Evolutionary conservation across 2,113 vertebrate species (phyloP), one percentile per base, ranked within the genome.

Genomic region (Thomomys bottae): DNA sequence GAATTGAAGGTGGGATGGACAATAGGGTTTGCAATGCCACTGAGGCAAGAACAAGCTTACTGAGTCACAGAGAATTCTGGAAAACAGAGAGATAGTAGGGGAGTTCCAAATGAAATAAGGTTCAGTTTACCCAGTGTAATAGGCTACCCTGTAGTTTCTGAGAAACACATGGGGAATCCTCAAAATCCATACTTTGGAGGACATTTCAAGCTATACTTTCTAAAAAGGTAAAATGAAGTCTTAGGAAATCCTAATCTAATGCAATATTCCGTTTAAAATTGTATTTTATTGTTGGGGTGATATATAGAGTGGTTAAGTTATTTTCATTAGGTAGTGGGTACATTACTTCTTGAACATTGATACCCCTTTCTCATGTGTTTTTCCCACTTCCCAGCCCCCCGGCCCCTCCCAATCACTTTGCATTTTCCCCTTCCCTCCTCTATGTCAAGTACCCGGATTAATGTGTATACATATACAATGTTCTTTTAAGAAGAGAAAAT

Each of bases 401-500:
- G n/a, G n/a, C n/a, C n/a, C n/a, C n/a, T n/a, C n/a, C n/a, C n/a
- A n/a, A n/a, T n/a, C n/a, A n/a, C n/a, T n/a, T n/a, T n/a, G n/a
- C n/a, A n/a, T n/a, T n/a, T n/a, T n/a, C n/a, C n/a, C n/a, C n/a
- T n/a, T n/a, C n/a, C n/a, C n/a, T n/a, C n/a, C n/a, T n/a, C n/a
- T n/a, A n/a, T n/a, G n/a, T n/a, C n/a, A n/a, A n/a, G n/a, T n/a
- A n/a, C n/a, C n/a, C n/a, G n/a, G n/a, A n/a, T n/a, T n/a, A n/a
- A n/a, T n/a, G n/a, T n/a, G n/a, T n/a, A n/a, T n/a, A n/a, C n/a
- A n/a, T n/a, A n/a, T n/a, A n/a, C n/a, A n/a, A n/a, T 40, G 23
- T 93, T 57, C 54, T 75, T 68, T 14, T 42, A 61, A n/a, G 71
- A 87, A 92, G n/a, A 64, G 49, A 18, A 80, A 70, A 77, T 49